Conservation (phyloP, 1,140 invertebrate species). For the Bombus consobrinus region DNA sequence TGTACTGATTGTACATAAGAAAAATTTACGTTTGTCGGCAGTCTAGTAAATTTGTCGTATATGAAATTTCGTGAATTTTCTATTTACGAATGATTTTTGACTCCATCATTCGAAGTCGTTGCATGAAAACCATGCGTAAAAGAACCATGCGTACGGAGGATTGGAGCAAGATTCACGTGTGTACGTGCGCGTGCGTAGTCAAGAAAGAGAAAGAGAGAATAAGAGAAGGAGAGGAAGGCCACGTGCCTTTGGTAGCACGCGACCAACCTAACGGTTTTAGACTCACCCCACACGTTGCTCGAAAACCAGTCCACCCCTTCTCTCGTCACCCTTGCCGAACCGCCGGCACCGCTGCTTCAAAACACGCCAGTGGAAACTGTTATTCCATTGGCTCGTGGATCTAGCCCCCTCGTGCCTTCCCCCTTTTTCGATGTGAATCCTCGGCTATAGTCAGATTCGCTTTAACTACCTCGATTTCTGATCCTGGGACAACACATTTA, state of each 20-base stretch:
- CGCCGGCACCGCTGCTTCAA: slow-evolving; percentile 68
- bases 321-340: slow-evolving; percentile 75
- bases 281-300: slow-evolving; percentile 72
- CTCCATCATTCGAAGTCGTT: background rate
- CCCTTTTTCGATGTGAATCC: slow-evolving; percentile 48
- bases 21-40: too few relatives aligned
- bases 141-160: slow-evolving; percentile 5
- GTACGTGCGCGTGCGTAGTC: slow-evolving; percentile 57
- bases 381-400: slow-evolving; percentile 77
- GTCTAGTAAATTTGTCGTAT: too few relatives aligned
- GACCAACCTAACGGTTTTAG: slow-evolving; percentile 82
- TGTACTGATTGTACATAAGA: too few relatives aligned
- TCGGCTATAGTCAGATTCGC: slow-evolving; percentile 39
- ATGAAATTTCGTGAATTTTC: background rate
- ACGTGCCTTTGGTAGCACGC: slow-evolving; percentile 80
- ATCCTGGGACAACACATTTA: slow-evolving; percentile 60
- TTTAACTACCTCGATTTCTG: slow-evolving; percentile 23
- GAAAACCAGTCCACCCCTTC: slow-evolving; percentile 81
- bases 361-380: slow-evolving; percentile 78
- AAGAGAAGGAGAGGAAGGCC: slow-evolving; percentile 67
- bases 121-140: background rate
- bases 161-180: slow-evolving; percentile 3
- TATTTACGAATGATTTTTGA: too few relatives aligned
- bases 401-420: slow-evolving; percentile 67
- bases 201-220: slow-evolving; percentile 48